Evolutionary conservation across 2,888 invertebrate genomes (phyloP).

Genomic region (Acronicta alni): DNA sequence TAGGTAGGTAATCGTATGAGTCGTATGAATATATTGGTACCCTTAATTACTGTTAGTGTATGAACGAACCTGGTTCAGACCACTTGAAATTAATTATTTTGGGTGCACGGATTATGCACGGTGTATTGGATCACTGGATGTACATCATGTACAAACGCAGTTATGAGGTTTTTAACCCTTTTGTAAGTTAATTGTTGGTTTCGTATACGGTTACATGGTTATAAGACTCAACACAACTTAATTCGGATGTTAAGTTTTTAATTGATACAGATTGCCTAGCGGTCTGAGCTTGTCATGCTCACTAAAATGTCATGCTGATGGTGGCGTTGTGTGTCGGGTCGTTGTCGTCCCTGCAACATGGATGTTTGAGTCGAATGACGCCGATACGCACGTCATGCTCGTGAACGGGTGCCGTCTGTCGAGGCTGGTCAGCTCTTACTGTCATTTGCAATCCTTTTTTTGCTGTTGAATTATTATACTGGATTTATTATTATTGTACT

Average conservation of each 20-base stretch:
- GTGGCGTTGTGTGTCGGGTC: too few relatives aligned
- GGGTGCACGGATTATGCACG: conserved; percentile 69
- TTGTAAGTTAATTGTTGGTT: conserved; percentile 42
- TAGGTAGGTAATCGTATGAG: too few relatives aligned
- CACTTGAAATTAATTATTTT: conserved; percentile 70
- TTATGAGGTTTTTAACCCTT: conserved; percentile 68
- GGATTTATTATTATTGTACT: too few relatives aligned
- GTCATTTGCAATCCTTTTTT: too few relatives aligned
- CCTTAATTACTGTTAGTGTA: conserved; percentile 9
- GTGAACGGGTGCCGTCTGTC: too few relatives aligned
- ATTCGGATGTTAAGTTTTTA: conserved; percentile 1
- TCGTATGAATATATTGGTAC: conserved; percentile 3
- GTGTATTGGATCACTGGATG: conserved; percentile 34
- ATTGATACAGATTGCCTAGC: conserved; percentile 5
- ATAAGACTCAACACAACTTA: conserved; percentile 9
- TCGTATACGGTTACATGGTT: conserved; percentile 36
- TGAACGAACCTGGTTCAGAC: conserved; percentile 57
- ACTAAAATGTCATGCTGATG: too few relatives aligned
- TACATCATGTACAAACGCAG: conserved; percentile 31
- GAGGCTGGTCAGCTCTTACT: too few relatives aligned
- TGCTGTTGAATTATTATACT: too few relatives aligned
- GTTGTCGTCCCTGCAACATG: too few relatives aligned
- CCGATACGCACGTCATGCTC: too few relatives aligned
- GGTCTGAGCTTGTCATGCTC: too few relatives aligned
- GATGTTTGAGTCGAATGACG: too few relatives aligned